Evolutionary conservation across 2,113 vertebrate genomes (phyloP).

Genomic region (Scortum barcoo): DNA sequence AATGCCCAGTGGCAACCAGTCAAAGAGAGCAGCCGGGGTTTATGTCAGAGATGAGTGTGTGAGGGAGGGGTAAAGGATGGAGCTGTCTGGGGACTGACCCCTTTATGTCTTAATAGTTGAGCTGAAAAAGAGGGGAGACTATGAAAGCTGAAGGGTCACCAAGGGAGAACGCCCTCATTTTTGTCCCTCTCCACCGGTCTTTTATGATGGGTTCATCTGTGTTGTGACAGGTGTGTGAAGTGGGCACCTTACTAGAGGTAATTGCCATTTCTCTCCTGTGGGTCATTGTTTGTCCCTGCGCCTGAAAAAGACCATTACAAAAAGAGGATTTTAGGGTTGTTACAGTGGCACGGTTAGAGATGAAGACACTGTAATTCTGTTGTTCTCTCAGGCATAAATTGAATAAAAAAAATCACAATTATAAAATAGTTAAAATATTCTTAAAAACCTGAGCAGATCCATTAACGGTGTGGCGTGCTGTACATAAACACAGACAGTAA

Average conservation of each 20-base stretch:
- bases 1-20: background rate
- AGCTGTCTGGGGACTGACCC: constrained; percentile 67
- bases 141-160: constrained; percentile 73
- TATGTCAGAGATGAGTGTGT: constrained; percentile 28
- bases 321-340: constrained; percentile 30
- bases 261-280: constrained; percentile 72
- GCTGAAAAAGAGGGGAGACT: constrained; percentile 65
- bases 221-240: constrained; percentile 81
- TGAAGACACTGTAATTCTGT: background rate
- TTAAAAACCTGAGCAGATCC: constrained; percentile 4
- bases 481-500: constrained; percentile 55
- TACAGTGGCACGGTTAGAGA: constrained; percentile 3
- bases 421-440: constrained; percentile 37
- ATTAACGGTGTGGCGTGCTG: constrained; percentile 34
- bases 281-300: constrained; percentile 74
- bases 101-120: constrained; percentile 74
- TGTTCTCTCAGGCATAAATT: constrained; percentile 1
- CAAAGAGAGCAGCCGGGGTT: background rate
- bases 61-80: constrained; percentile 52
- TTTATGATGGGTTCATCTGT: constrained; percentile 75
- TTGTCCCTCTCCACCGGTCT: constrained; percentile 59
- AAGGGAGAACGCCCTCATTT: constrained; percentile 58
- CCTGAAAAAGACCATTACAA: constrained; percentile 61
- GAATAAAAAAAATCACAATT: constrained; percentile 32
- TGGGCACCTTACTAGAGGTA: constrained; percentile 70